Percentiles rank a stretch among this genome's conserved stretches.
phyloP scores from a whole-genome alignment of 2,113 vertebrate genomes.

The Terrapene triunguis region DNA sequence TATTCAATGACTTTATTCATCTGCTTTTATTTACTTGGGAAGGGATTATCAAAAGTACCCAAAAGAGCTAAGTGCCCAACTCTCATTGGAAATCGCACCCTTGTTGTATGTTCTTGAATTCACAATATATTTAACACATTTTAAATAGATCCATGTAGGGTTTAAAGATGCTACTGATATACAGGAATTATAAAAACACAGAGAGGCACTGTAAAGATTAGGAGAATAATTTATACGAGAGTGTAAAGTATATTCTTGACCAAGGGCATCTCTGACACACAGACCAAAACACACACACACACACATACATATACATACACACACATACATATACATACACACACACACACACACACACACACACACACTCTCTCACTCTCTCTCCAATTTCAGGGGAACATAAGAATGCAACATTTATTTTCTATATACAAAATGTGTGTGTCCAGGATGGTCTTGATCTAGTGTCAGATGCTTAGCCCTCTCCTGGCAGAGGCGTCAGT shows the following conservation, averaged over 20 bases:
- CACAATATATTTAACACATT: background rate
- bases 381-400: accelerated
- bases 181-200: conserved; percentile 27
- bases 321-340: too few relatives aligned
- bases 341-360: background rate
- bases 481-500: background rate
- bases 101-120: background rate
- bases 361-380: too few relatives aligned
- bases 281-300: accelerated
- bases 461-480: accelerated
- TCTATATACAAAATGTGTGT: accelerated
- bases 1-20: background rate
- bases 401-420: accelerated
- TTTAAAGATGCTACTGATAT: conserved; percentile 32
- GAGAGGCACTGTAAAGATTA: background rate
- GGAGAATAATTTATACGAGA: background rate
- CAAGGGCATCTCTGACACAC: accelerated
- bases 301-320: too few relatives aligned
- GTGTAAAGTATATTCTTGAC: background rate
- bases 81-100: background rate
- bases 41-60: background rate
- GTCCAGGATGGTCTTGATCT: background rate
- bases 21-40: conserved; percentile 34
- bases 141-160: background rate
- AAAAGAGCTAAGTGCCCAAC: background rate